Evolutionary conservation across 2,797 vertebrate genomes (phyloP).

Genomic region (Sibirionetta formosa): DNA sequence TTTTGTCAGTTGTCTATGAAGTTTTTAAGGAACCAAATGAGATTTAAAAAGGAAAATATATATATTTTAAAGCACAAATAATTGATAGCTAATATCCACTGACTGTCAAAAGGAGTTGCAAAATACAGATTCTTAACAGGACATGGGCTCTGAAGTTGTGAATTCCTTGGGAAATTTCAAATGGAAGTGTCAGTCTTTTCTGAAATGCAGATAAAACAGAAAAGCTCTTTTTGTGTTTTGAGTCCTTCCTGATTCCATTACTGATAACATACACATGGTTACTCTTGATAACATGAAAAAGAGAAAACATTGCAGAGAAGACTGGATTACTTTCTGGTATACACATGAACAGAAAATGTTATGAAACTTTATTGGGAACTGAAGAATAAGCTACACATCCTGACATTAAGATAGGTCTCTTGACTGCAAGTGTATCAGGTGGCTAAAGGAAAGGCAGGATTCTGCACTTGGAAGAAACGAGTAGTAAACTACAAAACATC

Average conservation of each 20-base stretch:
- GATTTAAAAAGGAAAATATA: accelerated
- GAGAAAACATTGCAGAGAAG: background rate
- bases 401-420: background rate
- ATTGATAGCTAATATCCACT: background rate
- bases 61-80: background rate
- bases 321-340: background rate
- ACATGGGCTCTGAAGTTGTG: background rate
- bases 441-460: background rate
- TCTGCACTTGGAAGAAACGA: background rate
- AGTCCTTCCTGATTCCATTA: background rate
- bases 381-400: background rate
- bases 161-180: background rate
- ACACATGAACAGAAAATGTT: background rate
- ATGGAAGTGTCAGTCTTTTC: background rate
- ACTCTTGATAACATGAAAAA: background rate
- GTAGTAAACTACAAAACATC: background rate
- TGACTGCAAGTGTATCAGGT: background rate
- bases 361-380: background rate
- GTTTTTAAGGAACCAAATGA: background rate
- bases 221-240: background rate
- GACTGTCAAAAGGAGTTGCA: background rate
- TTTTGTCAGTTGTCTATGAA: background rate
- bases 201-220: background rate
- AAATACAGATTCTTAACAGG: background rate
- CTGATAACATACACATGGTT: background rate